Percentiles rank a stretch among this genome's conserved stretches.
phyloP scores from a whole-genome alignment of 2,888 invertebrate species.

The Acleris laterana region DNA sequence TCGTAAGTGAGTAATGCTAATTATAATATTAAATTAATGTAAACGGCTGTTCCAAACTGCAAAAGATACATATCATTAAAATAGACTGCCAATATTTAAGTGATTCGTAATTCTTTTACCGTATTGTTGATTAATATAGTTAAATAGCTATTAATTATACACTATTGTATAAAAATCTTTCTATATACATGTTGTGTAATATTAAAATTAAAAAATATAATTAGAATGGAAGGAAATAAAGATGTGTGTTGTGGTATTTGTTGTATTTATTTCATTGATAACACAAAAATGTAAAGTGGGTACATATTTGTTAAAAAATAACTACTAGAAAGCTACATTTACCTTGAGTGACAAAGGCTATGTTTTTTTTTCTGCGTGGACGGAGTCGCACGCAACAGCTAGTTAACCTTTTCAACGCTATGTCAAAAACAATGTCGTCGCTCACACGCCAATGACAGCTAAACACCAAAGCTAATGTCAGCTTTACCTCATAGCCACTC shows the following conservation, averaged over 20 bases:
- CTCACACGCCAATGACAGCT: too few species aligned
- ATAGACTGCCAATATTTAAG: slow-evolving; percentile 81
- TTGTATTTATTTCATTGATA: neutral
- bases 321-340: too few species aligned
- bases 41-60: slow-evolving; percentile 81
- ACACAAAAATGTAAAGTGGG: too few species aligned
- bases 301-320: too few species aligned
- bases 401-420: too few species aligned
- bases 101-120: slow-evolving; percentile 80
- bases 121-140: slow-evolving; percentile 80
- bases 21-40: slow-evolving; percentile 51
- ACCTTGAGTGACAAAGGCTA: too few species aligned
- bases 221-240: slow-evolving; percentile 73
- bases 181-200: slow-evolving; percentile 84
- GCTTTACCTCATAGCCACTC: too few species aligned
- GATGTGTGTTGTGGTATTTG: slow-evolving; percentile 76
- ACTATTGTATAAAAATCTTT: slow-evolving; percentile 84
- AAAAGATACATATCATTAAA: slow-evolving; percentile 83
- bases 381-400: too few species aligned
- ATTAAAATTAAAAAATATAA: slow-evolving; percentile 72
- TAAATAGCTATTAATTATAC: slow-evolving; percentile 78
- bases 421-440: too few species aligned
- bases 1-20: slow-evolving; percentile 27
- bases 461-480: too few species aligned
- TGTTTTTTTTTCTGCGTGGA: too few species aligned